phyloP scores from a whole-genome alignment of 2,113 vertebrate genomes.

The Coregonus clupeaformis region DNA sequence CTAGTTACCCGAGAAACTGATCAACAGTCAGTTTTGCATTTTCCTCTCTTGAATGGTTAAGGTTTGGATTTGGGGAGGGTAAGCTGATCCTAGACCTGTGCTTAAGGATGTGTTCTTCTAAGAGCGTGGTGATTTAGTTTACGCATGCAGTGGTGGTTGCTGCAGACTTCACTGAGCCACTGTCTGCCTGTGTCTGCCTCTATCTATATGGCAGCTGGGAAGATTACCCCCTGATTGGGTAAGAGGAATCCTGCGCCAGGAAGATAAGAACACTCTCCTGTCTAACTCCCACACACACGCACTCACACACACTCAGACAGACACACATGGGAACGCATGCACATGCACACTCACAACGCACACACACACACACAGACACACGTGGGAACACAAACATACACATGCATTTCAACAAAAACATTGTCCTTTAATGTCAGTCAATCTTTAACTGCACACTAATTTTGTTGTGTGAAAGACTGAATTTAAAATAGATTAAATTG shows the following conservation, averaged over 20 bases:
- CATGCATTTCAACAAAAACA: neutral
- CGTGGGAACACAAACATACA: neutral
- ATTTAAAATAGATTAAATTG: no score
- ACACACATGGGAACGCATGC: neutral
- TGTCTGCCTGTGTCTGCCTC: constrained; percentile 46
- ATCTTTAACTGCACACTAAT: constrained; percentile 27
- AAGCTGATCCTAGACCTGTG: constrained; percentile 44
- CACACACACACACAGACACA: neutral
- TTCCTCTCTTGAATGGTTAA: constrained; percentile 52
- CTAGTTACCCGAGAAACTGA: constrained; percentile 19
- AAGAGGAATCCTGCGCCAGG: constrained; percentile 65
- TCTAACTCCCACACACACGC: neutral
- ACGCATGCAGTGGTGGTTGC: constrained; percentile 51
- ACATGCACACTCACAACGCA: neutral
- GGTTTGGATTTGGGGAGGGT: constrained; percentile 48
- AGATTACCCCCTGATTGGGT: constrained; percentile 69
- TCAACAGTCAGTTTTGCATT: constrained; percentile 47
- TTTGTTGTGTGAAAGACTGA: no score
- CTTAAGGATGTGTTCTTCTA: constrained; percentile 31
- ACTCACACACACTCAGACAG: neutral
- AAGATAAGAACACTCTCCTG: constrained; percentile 68
- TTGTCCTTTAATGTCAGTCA: constrained; percentile 3
- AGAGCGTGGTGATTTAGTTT: constrained; percentile 43
- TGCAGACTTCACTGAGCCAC: constrained; percentile 62
- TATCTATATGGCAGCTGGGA: constrained; percentile 32